phyloP scores from a whole-genome alignment of 2,113 vertebrate species.

The Dicrurus megarhynchus region DNA sequence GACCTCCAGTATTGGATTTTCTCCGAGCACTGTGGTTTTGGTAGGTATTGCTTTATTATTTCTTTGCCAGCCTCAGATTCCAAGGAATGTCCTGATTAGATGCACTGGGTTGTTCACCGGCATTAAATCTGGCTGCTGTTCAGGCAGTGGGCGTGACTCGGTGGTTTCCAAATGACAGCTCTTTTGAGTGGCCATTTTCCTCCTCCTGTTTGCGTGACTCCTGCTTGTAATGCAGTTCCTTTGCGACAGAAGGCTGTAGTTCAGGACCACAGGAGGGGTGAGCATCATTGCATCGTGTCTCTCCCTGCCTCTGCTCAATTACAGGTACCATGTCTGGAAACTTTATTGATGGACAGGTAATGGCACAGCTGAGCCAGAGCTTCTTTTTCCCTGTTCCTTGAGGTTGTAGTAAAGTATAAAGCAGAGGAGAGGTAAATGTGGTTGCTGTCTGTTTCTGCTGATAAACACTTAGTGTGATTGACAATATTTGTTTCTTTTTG shows the following conservation, averaged over 20 bases:
- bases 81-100: background rate
- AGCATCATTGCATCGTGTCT: background rate
- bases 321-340: background rate
- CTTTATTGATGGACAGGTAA: background rate
- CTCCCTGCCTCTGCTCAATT: background rate
- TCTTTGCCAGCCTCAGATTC: background rate
- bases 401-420: background rate
- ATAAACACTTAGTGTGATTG: background rate
- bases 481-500: conserved; percentile 21
- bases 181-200: background rate
- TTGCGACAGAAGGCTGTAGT: background rate
- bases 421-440: background rate
- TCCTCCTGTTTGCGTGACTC: background rate
- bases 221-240: background rate
- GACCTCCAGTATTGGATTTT: background rate
- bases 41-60: background rate
- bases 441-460: background rate
- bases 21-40: background rate
- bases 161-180: background rate
- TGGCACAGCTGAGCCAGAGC: background rate
- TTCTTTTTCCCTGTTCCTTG: background rate
- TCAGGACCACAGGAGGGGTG: background rate
- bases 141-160: background rate
- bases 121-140: fast-evolving
- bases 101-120: background rate